Evolutionary conservation across 2,888 invertebrate genomes (phyloP), one percentile per base, ranked within the genome.

Genomic region (Pandemis cinnamomeana): DNA sequence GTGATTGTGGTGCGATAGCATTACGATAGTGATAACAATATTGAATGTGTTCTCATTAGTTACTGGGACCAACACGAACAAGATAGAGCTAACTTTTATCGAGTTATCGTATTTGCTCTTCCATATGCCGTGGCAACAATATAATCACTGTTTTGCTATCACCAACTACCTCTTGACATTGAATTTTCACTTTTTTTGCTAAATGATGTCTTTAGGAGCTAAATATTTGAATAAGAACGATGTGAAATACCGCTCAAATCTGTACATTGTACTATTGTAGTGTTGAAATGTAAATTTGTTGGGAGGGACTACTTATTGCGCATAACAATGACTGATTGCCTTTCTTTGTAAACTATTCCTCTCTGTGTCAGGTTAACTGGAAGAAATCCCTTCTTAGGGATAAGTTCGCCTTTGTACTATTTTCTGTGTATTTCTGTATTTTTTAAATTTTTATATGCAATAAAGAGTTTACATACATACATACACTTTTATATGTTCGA

Each of bases 1-100:
- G 62, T 72, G 70, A 67, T 70, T 71, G 53, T 71, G 55, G 60
- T 63, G 48, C 66, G 70, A 74, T 74, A 74, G 44, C 36, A 53
- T 61, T 67, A 53, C 61, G 70, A 73, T 69, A 36, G n/a, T 61
- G 74, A 74, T 70, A 71, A 71, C 15, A 46, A 6, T 53, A 41
- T 71, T 67, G 44, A 73, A 64, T 62, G 51, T 67, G 53, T 67
- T 71, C 53, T 62, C 44, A 13, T 8, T 66, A 46, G 48, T 27
- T 27, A 63, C 53, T 60, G n/a, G 51, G 67, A 27, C 66, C 66
- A 41, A 41, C 13, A 48, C n/a, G 46, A 48, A 60, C 7, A 44
- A 11, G 68, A 58, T 68, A 68, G 44, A 42, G 44, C 15, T 60
- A 58, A 2, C 27, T 68, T 67, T 46, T 60, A 44, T 58, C 42